Conservation (phyloP, 2,888 invertebrate species). For the Mechanitis messenoides region DNA sequence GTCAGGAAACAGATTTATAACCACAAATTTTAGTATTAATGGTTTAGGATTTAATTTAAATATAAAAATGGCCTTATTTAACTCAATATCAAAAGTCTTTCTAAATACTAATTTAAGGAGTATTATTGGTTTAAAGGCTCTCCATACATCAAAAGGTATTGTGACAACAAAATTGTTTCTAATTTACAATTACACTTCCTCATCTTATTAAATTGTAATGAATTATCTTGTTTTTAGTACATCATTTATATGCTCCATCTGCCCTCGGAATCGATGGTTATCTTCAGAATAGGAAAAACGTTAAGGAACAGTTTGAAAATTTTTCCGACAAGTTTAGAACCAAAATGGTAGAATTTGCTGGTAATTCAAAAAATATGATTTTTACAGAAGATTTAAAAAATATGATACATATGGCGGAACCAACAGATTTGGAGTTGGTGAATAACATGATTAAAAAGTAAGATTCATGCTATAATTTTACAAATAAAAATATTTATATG, state of each 20-base stretch:
- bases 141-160: conserved; percentile 32
- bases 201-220: background rate
- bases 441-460: conserved; percentile 83
- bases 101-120: conserved; percentile 37
- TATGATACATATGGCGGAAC: conserved; percentile 83
- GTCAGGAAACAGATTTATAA: conserved; percentile 5
- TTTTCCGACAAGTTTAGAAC: conserved; percentile 80
- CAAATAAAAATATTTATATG: no score
- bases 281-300: conserved; percentile 67
- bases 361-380: conserved; percentile 79
- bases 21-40: conserved; percentile 8
- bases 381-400: conserved; percentile 92
- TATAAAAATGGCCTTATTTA: conserved; percentile 45
- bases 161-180: conserved; percentile 4
- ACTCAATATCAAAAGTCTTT: conserved; percentile 38
- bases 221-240: conserved; percentile 42
- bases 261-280: conserved; percentile 81
- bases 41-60: conserved; percentile 13
- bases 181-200: conserved; percentile 1
- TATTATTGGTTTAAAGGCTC: conserved; percentile 36
- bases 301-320: conserved; percentile 77
- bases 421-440: conserved; percentile 79
- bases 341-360: conserved; percentile 82
- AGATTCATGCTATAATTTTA: conserved; percentile 26
- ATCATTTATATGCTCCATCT: conserved; percentile 72